These are phyloP conservation scores for Leptosomus discolor DNA, from an alignment of 2,113 vertebrate species.

Conservation along the genomic window DNA sequence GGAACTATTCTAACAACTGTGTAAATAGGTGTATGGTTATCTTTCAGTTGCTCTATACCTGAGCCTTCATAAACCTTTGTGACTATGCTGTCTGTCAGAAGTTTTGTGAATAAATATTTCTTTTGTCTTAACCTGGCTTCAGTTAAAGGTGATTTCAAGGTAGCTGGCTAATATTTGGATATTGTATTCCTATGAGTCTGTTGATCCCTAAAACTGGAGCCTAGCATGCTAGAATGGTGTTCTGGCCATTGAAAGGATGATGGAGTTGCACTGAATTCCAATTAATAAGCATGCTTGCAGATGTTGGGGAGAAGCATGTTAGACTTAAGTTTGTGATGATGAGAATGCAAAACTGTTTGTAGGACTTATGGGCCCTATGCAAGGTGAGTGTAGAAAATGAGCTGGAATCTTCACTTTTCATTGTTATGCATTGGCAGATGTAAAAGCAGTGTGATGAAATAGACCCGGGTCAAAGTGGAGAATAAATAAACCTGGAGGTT, in stretches of 20 bases:
- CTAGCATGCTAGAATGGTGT: not conserved
- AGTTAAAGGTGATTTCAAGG: not conserved
- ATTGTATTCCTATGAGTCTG: not conserved
- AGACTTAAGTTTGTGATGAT: not conserved
- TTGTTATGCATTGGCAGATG: not conserved
- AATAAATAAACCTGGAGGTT: not conserved
- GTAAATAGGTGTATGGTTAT: constrained; percentile 28
- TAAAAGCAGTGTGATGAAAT: not conserved
- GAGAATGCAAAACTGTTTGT: not conserved
- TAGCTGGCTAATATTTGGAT: not conserved
- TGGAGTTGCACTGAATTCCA: not conserved
- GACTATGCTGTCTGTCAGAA: not conserved
- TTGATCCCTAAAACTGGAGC: not conserved
- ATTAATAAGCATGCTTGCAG: rapidly evolving
- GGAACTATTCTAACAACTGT: constrained; percentile 23
- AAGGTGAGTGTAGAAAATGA: not conserved
- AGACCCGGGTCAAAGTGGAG: not conserved
- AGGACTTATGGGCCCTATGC: rapidly evolving
- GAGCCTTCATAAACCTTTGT: not conserved
- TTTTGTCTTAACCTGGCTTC: not conserved
- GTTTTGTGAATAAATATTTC: not conserved
- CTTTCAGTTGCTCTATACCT: not conserved
- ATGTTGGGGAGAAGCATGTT: not conserved
- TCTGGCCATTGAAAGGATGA: not conserved
- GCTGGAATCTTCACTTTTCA: not conserved